Evolutionary conservation across 2,113 vertebrate genomes (phyloP).

Genomic region (Glaucidium brasilianum): DNA sequence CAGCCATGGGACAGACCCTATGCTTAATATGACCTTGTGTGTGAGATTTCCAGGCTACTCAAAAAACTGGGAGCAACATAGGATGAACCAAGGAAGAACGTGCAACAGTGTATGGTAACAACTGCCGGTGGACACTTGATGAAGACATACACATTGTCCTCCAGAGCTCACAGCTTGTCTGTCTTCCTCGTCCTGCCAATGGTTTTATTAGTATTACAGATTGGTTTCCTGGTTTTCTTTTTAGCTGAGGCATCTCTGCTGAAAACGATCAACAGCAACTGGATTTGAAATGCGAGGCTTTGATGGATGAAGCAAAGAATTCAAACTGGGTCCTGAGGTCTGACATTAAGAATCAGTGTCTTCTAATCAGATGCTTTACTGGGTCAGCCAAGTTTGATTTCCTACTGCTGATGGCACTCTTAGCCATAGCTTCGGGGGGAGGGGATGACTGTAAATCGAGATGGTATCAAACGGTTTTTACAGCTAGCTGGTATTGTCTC

Average conservation of each 20-base stretch:
- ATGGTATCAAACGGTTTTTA: neutral
- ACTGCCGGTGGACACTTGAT: neutral
- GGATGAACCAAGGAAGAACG: rapidly evolving
- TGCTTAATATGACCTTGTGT: neutral
- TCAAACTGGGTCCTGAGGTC: neutral
- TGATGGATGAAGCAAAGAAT: neutral
- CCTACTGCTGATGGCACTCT: neutral
- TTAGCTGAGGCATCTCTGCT: neutral
- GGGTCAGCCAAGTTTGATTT: neutral
- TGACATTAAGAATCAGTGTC: neutral
- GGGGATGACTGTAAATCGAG: neutral
- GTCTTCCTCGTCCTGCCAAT: neutral
- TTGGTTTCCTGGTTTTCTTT: neutral
- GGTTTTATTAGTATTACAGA: neutral
- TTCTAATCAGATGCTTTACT: neutral
- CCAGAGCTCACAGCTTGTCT: neutral
- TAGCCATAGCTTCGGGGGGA: neutral
- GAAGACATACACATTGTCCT: neutral
- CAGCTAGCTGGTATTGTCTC: neutral
- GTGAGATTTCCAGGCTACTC: neutral
- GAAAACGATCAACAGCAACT: neutral
- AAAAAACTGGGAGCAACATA: neutral
- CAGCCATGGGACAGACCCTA: neutral
- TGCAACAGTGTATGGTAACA: neutral
- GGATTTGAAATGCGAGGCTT: neutral